These are phyloP conservation scores for Trachelus stipa DNA, from an alignment of 2,888 invertebrate species.

Conservation along the genomic window DNA sequence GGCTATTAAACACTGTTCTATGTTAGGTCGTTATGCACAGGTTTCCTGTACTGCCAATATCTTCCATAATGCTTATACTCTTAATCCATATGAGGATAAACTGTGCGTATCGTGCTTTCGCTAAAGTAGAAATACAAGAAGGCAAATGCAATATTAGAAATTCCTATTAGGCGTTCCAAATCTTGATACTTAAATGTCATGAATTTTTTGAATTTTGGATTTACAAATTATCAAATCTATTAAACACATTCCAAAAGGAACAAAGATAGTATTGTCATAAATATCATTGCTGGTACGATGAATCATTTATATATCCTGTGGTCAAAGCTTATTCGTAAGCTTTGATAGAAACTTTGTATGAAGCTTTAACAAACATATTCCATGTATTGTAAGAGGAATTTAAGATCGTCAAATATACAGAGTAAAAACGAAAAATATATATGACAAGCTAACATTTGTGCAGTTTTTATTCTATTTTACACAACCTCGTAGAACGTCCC, in stretches of 20 bases:
- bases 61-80: not conserved
- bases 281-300: not conserved
- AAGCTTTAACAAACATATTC: conserved; percentile 16
- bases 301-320: not conserved
- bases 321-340: conserved; percentile 7
- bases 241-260: not conserved
- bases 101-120: not conserved
- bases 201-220: not conserved
- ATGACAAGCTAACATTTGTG: conserved; percentile 26
- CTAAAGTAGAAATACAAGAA: not conserved
- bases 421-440: conserved; percentile 26
- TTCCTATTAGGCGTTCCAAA: not conserved
- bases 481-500: conserved; percentile 20
- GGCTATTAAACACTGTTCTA: not conserved
- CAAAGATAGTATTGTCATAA: not conserved
- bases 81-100: not conserved
- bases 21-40: not conserved
- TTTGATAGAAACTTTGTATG: conserved; percentile 18
- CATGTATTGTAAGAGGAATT: conserved; percentile 20
- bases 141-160: not conserved
- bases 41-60: not conserved
- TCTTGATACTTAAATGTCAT: not conserved
- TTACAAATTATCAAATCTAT: not conserved
- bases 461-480: conserved; percentile 22
- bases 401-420: conserved; percentile 15